Evolutionary conservation across 2,797 vertebrate genomes (phyloP).

Genomic region (Myotis vivesi): DNA sequence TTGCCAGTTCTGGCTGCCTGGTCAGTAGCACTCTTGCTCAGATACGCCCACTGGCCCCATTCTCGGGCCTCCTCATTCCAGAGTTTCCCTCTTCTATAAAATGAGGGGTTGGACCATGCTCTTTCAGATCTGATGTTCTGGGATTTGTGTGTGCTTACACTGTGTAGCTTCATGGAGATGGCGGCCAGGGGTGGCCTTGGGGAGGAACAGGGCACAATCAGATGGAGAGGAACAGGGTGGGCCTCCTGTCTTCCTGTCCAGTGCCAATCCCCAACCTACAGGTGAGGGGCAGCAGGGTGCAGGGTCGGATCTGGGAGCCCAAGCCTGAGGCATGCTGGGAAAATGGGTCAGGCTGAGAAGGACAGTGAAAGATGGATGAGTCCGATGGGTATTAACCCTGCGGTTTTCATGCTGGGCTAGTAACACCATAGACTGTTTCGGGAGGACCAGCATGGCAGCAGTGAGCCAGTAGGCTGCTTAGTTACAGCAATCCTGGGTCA

Average conservation of each 20-base stretch:
- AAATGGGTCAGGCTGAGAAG: background rate
- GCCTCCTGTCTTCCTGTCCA: background rate
- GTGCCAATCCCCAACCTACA: background rate
- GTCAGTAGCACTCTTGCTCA: background rate
- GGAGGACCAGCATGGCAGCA: background rate
- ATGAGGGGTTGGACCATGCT: background rate
- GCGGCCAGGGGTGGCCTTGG: background rate
- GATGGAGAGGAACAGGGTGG: background rate
- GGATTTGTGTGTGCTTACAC: background rate
- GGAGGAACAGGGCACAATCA: background rate
- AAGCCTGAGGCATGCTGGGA: background rate
- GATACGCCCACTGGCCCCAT: too few species aligned
- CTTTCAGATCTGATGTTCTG: background rate
- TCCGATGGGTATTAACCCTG: background rate
- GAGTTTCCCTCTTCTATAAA: background rate
- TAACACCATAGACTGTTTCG: background rate
- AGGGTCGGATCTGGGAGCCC: background rate
- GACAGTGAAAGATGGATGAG: fast-evolving
- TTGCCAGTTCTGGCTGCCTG: background rate
- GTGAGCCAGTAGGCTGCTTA: background rate
- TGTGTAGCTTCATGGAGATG: background rate
- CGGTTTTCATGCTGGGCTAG: background rate
- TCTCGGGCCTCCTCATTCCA: background rate
- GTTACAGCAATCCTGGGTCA: background rate
- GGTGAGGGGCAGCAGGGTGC: background rate